phyloP scores from a whole-genome alignment of 2,888 invertebrate genomes.

The Plebejus melissa region DNA sequence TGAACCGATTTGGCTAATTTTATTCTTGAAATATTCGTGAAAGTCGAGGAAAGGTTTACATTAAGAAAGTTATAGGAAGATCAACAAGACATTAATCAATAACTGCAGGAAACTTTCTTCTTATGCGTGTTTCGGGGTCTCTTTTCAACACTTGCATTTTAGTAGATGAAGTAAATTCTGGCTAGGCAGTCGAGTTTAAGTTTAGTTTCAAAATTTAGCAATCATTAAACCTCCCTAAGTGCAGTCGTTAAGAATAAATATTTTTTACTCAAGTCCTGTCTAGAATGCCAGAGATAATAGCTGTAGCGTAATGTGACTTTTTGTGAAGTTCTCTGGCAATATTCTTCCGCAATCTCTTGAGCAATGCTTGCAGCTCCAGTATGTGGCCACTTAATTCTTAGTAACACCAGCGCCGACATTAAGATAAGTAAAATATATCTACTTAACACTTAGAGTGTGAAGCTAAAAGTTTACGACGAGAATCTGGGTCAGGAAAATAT shows the following conservation, averaged over 20 bases:
- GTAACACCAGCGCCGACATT: constrained; percentile 40
- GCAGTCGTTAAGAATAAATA: background rate
- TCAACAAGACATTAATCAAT: no score
- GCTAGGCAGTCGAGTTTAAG: no score
- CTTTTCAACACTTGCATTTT: no score
- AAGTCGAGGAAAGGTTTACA: no score
- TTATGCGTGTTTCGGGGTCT: no score
- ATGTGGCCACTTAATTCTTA: constrained; percentile 40
- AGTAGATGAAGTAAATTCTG: no score
- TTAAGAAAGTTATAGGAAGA: no score
- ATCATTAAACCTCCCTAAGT: no score
- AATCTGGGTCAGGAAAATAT: background rate
- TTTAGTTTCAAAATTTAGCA: no score
- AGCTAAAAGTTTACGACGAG: constrained; percentile 18
- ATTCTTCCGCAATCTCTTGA: constrained; percentile 31
- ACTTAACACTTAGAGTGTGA: constrained; percentile 27
- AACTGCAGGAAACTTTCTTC: no score
- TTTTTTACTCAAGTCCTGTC: background rate
- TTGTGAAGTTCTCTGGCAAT: constrained; percentile 29
- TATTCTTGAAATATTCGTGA: no score
- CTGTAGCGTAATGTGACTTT: constrained; percentile 22
- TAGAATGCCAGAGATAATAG: background rate
- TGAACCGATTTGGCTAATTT: background rate
- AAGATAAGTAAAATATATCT: constrained; percentile 41
- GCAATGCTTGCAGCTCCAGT: constrained; percentile 25